Evolutionary conservation across 2,888 invertebrate genomes (phyloP), one percentile per base, ranked within the genome.

Genomic region (Epinotia brunnichana): DNA sequence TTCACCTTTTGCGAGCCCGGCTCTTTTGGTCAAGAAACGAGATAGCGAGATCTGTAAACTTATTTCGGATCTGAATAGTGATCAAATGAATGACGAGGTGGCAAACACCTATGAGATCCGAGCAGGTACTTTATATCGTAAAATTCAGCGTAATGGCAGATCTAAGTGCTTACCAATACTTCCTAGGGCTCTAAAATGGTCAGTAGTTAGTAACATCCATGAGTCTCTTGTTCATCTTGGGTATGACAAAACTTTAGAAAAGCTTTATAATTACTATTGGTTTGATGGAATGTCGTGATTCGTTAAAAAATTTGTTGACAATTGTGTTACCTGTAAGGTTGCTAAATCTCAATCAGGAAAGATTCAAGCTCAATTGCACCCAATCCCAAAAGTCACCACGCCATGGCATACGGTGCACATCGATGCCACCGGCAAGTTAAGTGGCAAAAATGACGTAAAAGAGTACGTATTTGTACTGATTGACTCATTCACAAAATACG

Each of bases 71-170:
- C 29, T 74, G 0, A 69, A 71, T 13, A 56, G 57, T 17, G 48
- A 48, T 9, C n/a, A 63, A n/a, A 54, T 78, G 0, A 3, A 10
- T 59, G 44, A 15, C 0, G 73, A 77, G 41, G 56, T 76, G 1
- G 56, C 75, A 15, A 74, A 75, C 10, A 80, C 76, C 0, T 79
- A 78, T 19, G 76, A 76, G n/a, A n/a, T 78, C 7, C 69, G 76
- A 2, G 66, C 70, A 0, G 73, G 73, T n/a, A 44, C 75, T 7
- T 17, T 78, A n/a, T 59, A 78, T 51, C 74, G 78, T 2, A 76
- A 75, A 57, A 56, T 79, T 0, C 74, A 78, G 11, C 62, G 77
- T 3, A 76, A 77, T 39, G 66, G 73, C 9, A 62, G 66, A 2
- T 74, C 73, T 1, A 53, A 24, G 29, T 77, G 76, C 24, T 60